A percentile compares a stretch with the other conserved stretches of the same genome.
These are phyloP conservation scores for Brevimyrus niger DNA, from an alignment of 2,113 vertebrate species.

Conservation along the genomic window DNA sequence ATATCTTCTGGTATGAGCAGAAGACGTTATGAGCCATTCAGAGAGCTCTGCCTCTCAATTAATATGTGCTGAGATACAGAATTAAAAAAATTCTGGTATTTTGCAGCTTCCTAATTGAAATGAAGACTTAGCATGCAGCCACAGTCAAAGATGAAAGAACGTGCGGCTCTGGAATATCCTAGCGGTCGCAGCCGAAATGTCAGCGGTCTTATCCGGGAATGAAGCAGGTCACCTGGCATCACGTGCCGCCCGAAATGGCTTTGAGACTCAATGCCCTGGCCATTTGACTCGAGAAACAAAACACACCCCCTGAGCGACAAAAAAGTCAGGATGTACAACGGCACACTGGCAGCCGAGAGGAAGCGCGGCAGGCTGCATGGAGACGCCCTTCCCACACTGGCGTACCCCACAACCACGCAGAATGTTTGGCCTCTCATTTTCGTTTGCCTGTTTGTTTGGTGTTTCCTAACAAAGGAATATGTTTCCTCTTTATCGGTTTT, in stretches of 20 bases:
- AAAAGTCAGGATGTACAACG: slow-evolving; percentile 17
- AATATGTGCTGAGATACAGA: not conserved
- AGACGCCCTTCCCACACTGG: not conserved
- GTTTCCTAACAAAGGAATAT: not conserved
- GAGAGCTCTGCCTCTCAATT: not conserved
- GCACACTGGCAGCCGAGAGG: not conserved
- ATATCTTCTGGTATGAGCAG: not conserved
- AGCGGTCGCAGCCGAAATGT: not conserved
- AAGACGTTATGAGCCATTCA: no score
- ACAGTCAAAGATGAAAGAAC: not conserved
- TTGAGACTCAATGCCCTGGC: not conserved
- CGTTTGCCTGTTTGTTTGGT: not conserved
- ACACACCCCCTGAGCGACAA: slow-evolving; percentile 11
- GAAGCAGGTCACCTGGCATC: not conserved
- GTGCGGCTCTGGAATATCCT: not conserved
- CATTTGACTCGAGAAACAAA: not conserved
- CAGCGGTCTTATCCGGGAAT: not conserved
- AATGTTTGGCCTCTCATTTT: not conserved
- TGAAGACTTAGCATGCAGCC: not conserved
- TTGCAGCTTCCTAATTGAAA: not conserved
- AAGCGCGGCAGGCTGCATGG: not conserved
- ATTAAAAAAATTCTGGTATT: not conserved
- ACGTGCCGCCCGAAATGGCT: not conserved
- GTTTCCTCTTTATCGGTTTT: not conserved
- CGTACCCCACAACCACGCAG: not conserved